Base-by-base conservation (phyloP, 2,113 vertebrate species). In the Prochilodus magdalenae region DNA sequence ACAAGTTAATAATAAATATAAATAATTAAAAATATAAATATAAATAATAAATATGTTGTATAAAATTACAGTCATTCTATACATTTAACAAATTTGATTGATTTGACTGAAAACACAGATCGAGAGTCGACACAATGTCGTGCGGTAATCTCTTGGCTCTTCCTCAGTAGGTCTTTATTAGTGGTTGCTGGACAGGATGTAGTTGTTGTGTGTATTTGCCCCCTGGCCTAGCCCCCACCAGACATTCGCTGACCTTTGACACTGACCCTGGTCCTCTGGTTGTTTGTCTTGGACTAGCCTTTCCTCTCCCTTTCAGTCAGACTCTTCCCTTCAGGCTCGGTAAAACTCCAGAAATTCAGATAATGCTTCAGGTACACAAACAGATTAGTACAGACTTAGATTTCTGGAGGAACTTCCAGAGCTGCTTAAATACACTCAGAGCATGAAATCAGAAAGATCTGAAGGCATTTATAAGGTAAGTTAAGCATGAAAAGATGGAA, bases 231-330 rank as follows among this genome's bases (percentile, higher is more conserved):
- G 73, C 81, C 70, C 73, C 59, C 53, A 80, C 84, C 29, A 47
- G 77, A 83, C 80, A 80, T 71, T 80, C 2, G 22, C 6, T 83
- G 73, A 86, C 77, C 73, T 86, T 80, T 83, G 47, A 83, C 85
- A 76, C 57, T 80, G 59, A 83, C 85, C 77, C 77, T 83, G 36
- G 22, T 27, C 57, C 40, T 75, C 18, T 66, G n/a, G 51, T 4
- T 55, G 71, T 81, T 81, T 81, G 47, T 53, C 36, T 81, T 73
- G 14, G 47, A 60, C 66, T 40, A 26, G 22, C 0, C 12, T 65
- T 74, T 66, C 71, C 44, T 73, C 70, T 33, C 73, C 18, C 57
- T 85, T 60, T 73, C 60, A 79, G 18, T 44, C 63, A 55, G 47
- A 75, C 55, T 27, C 70, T 55, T 20, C 60, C 44, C 13, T 60